phyloP scores from a whole-genome alignment of 2,888 invertebrate species.

The Azorinus chamasolen region DNA sequence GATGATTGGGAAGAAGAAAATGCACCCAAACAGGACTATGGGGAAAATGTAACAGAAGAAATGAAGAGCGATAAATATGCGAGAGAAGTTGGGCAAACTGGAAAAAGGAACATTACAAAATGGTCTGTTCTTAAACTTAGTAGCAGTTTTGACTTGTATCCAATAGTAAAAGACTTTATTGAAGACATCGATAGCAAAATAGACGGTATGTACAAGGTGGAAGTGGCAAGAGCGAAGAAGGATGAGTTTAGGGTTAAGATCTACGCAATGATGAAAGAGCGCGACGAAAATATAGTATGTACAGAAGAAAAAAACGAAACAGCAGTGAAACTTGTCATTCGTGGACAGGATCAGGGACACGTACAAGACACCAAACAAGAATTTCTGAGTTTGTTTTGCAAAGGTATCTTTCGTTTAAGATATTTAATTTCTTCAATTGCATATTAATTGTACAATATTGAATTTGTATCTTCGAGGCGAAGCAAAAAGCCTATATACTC shows the following conservation, averaged over 20 bases:
- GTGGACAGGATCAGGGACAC: slow-evolving; percentile 1
- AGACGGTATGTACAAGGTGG: slow-evolving; percentile 17
- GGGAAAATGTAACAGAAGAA: no score
- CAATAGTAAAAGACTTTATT: slow-evolving; percentile 8
- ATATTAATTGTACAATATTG: no score
- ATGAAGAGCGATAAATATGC: no score
- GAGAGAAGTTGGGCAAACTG: no score
- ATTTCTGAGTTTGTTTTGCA: slow-evolving; percentile 45
- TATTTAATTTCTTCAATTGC: background rate
- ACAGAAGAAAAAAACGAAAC: slow-evolving; percentile 13
- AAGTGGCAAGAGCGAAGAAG: slow-evolving; percentile 23
- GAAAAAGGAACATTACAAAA: no score
- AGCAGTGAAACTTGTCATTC: slow-evolving; percentile 30
- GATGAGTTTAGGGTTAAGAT: slow-evolving; percentile 36
- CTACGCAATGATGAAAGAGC: slow-evolving; percentile 31
- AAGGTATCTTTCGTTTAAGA: slow-evolving; percentile 26
- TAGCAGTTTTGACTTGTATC: slow-evolving; percentile 12
- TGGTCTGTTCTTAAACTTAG: background rate
- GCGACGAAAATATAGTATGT: slow-evolving; percentile 20
- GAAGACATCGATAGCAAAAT: slow-evolving; percentile 12
- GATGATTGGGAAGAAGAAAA: no score
- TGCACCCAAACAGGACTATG: no score
- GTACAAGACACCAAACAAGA: slow-evolving; percentile 36
- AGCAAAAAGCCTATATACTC: no score
- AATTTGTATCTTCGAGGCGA: no score